These are phyloP conservation scores for Labroides dimidiatus DNA, from an alignment of 2,797 vertebrate genomes.

Conservation along the genomic window DNA sequence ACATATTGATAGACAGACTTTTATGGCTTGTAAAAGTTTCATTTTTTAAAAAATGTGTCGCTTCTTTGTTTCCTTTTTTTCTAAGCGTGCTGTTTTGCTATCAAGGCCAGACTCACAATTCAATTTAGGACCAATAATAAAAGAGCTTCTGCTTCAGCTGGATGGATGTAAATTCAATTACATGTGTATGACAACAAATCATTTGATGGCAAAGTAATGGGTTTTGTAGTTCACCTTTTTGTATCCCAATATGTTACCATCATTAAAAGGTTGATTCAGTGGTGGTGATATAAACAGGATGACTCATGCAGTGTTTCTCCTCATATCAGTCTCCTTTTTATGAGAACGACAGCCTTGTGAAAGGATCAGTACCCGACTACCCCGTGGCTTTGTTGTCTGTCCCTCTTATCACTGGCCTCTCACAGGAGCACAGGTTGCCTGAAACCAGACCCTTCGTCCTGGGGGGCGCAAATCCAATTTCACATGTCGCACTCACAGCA, in stretches of 20 bases:
- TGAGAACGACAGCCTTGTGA: constrained; percentile 40
- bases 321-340: constrained; percentile 40
- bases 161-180: too few species aligned
- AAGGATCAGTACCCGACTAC: constrained; percentile 35
- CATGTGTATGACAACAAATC: not conserved
- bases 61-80: too few species aligned
- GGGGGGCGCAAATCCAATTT: constrained; percentile 70
- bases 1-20: too few species aligned
- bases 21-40: too few species aligned
- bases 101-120: too few species aligned
- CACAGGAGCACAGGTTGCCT: constrained; percentile 40
- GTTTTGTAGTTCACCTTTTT: constrained; percentile 1
- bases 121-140: too few species aligned
- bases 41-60: too few species aligned
- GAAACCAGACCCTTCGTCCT: constrained; percentile 51
- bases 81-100: too few species aligned
- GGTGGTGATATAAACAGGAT: constrained; percentile 22
- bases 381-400: constrained; percentile 40
- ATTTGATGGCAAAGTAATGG: not conserved
- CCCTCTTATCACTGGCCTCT: constrained; percentile 33
- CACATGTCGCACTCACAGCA: constrained; percentile 56
- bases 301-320: constrained; percentile 40
- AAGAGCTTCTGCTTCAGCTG: too few species aligned
- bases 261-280: constrained; percentile 33
- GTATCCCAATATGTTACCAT: constrained; percentile 7